These are phyloP conservation scores for Parauchenoglanis punctatus DNA, from an alignment of 2,797 vertebrate species.

Conservation along the genomic window DNA sequence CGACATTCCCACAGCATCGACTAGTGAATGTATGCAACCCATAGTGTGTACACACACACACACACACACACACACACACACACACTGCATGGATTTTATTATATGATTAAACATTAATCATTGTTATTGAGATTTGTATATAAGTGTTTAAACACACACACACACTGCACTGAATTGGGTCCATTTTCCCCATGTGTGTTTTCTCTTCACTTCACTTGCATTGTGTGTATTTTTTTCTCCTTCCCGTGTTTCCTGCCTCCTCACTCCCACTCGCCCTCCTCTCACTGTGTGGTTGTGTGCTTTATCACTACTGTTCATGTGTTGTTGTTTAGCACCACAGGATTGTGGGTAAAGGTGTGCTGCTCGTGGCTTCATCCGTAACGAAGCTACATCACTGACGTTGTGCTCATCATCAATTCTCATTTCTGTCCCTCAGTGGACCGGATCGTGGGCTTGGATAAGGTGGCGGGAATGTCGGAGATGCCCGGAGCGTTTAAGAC, in stretches of 20 bases:
- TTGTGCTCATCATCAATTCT: not conserved
- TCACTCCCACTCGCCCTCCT: slow-evolving; percentile 30
- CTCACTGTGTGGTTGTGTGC: slow-evolving; percentile 66
- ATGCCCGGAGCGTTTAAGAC: slow-evolving; percentile 95
- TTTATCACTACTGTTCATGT: slow-evolving; percentile 50
- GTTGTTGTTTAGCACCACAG: slow-evolving; percentile 49
- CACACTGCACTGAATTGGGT: slow-evolving; percentile 69
- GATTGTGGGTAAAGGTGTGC: slow-evolving; percentile 54
- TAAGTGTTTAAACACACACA: slow-evolving; percentile 14
- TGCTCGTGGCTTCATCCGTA: slow-evolving; percentile 50
- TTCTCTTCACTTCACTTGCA: slow-evolving; percentile 67
- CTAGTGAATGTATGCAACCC: not conserved
- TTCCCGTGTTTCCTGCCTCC: slow-evolving; percentile 10
- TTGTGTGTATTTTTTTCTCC: slow-evolving; percentile 60
- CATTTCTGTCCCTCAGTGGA: slow-evolving; percentile 80
- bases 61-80: not conserved
- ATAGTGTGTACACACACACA: not conserved
- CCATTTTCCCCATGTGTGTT: slow-evolving; percentile 55
- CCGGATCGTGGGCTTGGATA: slow-evolving; percentile 95
- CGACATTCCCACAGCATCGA: no score
- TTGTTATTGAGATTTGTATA: not conserved
- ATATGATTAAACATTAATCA: not conserved
- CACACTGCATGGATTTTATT: slow-evolving; percentile 1
- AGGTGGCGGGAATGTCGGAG: slow-evolving; percentile 95
- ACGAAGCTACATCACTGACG: slow-evolving; percentile 49